phyloP scores from a whole-genome alignment of 2,888 invertebrate genomes.

The Peribatodes rhomboidaria region DNA sequence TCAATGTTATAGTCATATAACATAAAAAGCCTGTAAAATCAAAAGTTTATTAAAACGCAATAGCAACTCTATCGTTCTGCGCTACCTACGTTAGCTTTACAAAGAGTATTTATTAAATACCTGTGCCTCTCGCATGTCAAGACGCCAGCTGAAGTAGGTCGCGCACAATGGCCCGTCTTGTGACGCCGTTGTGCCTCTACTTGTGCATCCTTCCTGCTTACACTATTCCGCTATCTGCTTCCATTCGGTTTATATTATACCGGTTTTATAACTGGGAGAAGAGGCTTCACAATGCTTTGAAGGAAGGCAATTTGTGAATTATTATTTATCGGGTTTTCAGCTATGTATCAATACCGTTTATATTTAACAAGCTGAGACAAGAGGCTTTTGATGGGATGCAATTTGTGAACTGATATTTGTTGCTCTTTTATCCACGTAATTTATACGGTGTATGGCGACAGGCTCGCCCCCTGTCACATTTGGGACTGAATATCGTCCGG shows the following conservation, averaged over 20 bases:
- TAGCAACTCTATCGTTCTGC: neutral
- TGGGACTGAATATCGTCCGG: too few relatives aligned
- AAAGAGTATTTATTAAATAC: conserved; percentile 14
- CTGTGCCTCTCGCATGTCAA: conserved; percentile 6
- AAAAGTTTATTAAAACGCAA: neutral
- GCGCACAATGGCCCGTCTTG: conserved; percentile 31
- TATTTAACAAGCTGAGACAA: neutral
- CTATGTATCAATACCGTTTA: too few relatives aligned
- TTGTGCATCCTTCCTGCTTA: conserved; percentile 32
- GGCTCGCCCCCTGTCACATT: too few relatives aligned
- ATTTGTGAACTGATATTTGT: neutral
- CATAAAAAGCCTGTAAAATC: too few relatives aligned
- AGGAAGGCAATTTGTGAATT: neutral
- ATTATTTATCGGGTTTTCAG: too few relatives aligned
- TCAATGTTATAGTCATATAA: too few relatives aligned
- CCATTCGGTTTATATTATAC: conserved; percentile 21
- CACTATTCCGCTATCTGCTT: conserved; percentile 25
- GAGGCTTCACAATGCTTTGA: neutral
- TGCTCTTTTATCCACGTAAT: neutral
- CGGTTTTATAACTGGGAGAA: neutral
- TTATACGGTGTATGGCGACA: too few relatives aligned
- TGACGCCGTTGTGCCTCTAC: conserved; percentile 6
- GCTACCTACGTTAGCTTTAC: neutral
- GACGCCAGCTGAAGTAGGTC: conserved; percentile 30
- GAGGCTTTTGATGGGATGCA: neutral